Base-by-base conservation (phyloP, 2,113 vertebrate species). In the Natator depressus region DNA sequence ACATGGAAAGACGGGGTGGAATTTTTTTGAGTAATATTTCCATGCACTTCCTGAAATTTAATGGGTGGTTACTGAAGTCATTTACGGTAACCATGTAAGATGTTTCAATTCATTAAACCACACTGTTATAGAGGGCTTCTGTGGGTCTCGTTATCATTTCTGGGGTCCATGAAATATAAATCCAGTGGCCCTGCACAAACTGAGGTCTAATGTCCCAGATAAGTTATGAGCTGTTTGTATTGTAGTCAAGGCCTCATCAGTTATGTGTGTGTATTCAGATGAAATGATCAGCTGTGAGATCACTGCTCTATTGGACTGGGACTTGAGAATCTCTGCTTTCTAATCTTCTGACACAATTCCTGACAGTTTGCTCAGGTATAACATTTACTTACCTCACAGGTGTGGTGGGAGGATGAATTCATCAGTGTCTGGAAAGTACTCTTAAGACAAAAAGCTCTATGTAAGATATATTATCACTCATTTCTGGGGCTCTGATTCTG, bases 1-100 rank as follows among this genome's bases (percentile, higher is more conserved):
- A 89, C 91, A 83, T 90, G 95, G 96, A 97, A 97, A 96, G 84
- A 93, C 6, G 25, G 1, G 38, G 88, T n/a, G 95, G 91, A 13
- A 27, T 85, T 91, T 91, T 94, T 76, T 89, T 94, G 84, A 88
- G 96, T 95, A 76, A 35, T 88, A 86, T 97, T 96, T 97, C 95
- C 94, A 92, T 47, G 35, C 0, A 0, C 80, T 95, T 95, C 94
- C 89, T 93, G 95, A 89, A 79, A 42, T 96, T 92, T 82, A 79
- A 75, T 59, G 17, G 3, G 87, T 50, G 88, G 46, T 59, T 92
- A 81, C 90, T 96, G 93, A 94, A 89, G 81, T 96, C n/a, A 88
- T 80, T 94, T 96, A 81, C 0, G 2, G 89, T 94, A 96, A 96
- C 20, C 0, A 29, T 72, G 86, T 76, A 29, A 91, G 87, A 94